These are phyloP conservation scores for Ailurus styani DNA, from an alignment of 2,113 vertebrate genomes.

Conservation along the genomic window DNA sequence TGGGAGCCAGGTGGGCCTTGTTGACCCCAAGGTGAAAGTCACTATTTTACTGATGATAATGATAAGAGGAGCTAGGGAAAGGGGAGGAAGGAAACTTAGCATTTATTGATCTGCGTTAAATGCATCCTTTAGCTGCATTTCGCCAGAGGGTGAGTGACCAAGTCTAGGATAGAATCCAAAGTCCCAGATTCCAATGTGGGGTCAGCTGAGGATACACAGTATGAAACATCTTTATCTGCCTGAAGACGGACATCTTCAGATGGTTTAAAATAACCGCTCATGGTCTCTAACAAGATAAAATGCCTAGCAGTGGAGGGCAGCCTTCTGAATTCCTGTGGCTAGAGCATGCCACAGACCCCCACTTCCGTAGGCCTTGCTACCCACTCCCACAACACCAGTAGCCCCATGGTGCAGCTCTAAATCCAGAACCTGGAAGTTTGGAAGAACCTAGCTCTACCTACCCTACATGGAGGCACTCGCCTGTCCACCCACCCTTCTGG, in stretches of 20 bases:
- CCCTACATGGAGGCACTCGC: not conserved
- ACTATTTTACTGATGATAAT: not conserved
- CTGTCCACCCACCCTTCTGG: accelerated
- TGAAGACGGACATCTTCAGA: not conserved
- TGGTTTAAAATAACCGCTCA: not conserved
- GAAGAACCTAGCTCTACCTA: not conserved
- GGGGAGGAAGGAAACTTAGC: not conserved
- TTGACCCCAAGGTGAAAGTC: not conserved
- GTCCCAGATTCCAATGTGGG: not conserved
- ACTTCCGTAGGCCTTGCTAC: no score
- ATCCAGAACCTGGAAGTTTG: not conserved
- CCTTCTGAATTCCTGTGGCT: not conserved
- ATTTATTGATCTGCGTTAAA: not conserved
- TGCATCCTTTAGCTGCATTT: no score
- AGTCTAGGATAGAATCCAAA: not conserved
- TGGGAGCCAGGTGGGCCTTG: not conserved
- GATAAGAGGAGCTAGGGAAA: not conserved
- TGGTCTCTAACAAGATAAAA: not conserved
- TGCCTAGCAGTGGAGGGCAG: accelerated
- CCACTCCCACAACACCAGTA: not conserved
- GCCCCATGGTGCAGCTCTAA: not conserved
- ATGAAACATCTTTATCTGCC: not conserved
- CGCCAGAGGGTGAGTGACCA: not conserved
- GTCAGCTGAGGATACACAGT: not conserved
- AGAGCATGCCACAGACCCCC: not conserved